Evolutionary conservation across 2,888 invertebrate genomes (phyloP), one percentile per base, ranked within the genome.

Genomic region (Lucinisca nassula): DNA sequence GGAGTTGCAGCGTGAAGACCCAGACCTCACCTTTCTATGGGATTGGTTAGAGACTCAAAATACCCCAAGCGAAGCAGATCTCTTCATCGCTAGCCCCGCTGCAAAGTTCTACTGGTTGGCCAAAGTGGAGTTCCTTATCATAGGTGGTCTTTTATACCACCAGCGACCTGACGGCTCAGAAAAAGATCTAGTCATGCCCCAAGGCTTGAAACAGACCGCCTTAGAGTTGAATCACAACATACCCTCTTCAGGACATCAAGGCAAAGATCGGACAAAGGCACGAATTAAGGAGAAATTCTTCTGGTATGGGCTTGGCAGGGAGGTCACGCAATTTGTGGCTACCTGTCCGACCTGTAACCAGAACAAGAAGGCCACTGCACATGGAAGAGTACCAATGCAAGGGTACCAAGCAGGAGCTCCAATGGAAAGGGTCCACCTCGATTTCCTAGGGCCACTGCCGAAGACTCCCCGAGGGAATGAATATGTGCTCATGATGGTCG

Each of bases 401-500:
- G 74, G 45, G 21, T 74, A 40, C 38, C 74, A 74, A 17, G 45
- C 74, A 3, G 49, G 74, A 10, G 38, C 74, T 21, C 74, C 74
- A 1, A 74, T 74, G 74, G 74, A 74, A 40, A 38, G 74, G 2
- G 74, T 74, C 21, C 45, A 74, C 30, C 1, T 74, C 21, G 74
- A 40, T 24, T 74, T 74, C 24, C 45, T 74, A 27, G 74, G 74
- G n/a, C 74, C 74, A 40, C 24, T 74, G 38, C 74, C 74, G 12
- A 74, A 45, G 27, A 74, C 74, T 6, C 40, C 45, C 8, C 1
- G 40, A 6, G 74, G 74, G n/a, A 40, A 74, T 40, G 74, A 74
- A 30, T 45, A 74, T 74, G 40, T 67, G 37, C 61, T 90, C 27
- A 80, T 90, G 70, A 80, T 90, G 84, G 80, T 89, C 51, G 87